Evolutionary conservation across 1,140 invertebrate genomes (phyloP).

Genomic region (Globodera rostochiensis): DNA sequence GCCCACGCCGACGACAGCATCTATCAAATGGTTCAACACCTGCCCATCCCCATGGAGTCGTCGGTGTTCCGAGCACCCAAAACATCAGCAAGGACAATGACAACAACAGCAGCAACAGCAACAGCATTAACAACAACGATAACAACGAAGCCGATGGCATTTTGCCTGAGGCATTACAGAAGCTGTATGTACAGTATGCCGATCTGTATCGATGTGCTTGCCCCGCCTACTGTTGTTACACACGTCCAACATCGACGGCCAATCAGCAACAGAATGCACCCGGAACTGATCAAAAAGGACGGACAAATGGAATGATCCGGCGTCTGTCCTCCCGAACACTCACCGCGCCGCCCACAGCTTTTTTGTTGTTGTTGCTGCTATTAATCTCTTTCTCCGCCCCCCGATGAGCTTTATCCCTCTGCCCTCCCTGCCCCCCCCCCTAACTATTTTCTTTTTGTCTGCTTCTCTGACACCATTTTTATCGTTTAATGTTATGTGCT

Average conservation of each 20-base stretch:
- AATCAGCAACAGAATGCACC: not conserved
- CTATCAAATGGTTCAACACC: not conserved
- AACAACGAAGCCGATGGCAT: not conserved
- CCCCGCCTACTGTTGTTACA: not conserved
- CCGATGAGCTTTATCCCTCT: not conserved
- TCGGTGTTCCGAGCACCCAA: not conserved
- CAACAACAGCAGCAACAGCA: not conserved
- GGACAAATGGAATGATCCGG: not conserved
- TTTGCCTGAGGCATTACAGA: not conserved
- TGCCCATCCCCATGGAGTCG: not conserved
- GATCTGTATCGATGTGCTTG: not conserved
- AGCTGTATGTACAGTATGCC: not conserved
- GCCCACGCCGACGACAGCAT: not conserved
- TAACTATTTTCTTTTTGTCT: not conserved
- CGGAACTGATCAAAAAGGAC: not conserved
- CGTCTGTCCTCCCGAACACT: too few species aligned
- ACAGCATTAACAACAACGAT: not conserved
- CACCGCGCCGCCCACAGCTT: not conserved
- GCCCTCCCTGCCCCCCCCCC: not conserved
- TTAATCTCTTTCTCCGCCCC: not conserved
- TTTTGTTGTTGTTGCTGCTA: not conserved
- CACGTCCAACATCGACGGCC: too few species aligned
- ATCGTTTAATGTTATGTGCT: not conserved
- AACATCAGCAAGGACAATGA: not conserved
- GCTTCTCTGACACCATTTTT: not conserved